phyloP scores from a whole-genome alignment of 2,888 invertebrate genomes.

The Galerucella calmariensis region DNA sequence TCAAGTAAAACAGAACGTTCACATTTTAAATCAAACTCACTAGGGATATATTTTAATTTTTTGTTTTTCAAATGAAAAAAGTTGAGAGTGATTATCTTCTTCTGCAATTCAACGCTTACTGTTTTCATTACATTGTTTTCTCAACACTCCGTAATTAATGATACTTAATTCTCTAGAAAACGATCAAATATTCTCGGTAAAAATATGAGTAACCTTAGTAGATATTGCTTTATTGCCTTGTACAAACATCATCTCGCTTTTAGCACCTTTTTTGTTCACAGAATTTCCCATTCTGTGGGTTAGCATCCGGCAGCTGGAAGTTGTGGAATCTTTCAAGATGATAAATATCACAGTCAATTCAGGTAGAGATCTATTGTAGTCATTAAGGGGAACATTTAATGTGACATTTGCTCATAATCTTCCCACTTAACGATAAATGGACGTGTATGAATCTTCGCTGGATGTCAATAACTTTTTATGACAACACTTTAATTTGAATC shows the following conservation, averaged over 20 bases:
- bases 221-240: conserved; percentile 22
- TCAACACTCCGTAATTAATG: conserved; percentile 18
- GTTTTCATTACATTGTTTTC: neutral
- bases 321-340: conserved; percentile 50
- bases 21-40: too few relatives aligned
- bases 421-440: conserved; percentile 37
- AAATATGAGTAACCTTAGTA: conserved; percentile 17
- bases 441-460: conserved; percentile 32
- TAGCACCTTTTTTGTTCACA: conserved; percentile 36
- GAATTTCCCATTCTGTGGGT: conserved; percentile 35
- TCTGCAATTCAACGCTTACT: too few relatives aligned
- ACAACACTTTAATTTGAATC: conserved; percentile 10
- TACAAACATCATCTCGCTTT: conserved; percentile 13
- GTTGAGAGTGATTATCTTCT: neutral
- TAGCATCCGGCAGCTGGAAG: conserved; percentile 31
- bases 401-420: conserved; percentile 50
- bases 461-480: conserved; percentile 23
- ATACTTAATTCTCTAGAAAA: neutral
- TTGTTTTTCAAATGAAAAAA: too few relatives aligned
- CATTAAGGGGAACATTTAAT: conserved; percentile 57
- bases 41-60: too few relatives aligned
- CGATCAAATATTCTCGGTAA: conserved; percentile 1
- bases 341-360: conserved; percentile 60
- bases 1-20: too few relatives aligned
- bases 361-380: conserved; percentile 59